These are phyloP conservation scores for Menura novaehollandiae DNA, from an alignment of 2,113 vertebrate species.

Conservation along the genomic window DNA sequence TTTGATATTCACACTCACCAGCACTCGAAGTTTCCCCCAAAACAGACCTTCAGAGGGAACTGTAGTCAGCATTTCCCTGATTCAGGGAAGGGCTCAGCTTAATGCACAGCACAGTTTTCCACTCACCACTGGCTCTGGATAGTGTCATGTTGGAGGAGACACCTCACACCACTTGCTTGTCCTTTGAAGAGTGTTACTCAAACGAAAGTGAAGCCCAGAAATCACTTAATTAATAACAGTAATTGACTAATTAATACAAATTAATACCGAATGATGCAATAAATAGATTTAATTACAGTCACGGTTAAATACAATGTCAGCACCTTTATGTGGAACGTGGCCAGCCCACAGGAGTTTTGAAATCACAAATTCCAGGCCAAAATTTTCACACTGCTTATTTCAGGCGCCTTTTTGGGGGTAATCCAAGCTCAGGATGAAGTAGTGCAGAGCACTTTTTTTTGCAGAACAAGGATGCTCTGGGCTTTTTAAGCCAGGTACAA, in stretches of 20 bases:
- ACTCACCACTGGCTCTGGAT: neutral
- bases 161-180: neutral
- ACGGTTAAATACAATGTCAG: neutral
- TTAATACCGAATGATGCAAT: neutral
- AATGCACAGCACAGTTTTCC: neutral
- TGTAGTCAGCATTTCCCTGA: neutral
- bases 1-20: neutral
- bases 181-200: neutral
- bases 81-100: neutral
- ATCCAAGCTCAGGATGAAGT: neutral
- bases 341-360: conserved; percentile 29
- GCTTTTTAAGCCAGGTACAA: neutral
- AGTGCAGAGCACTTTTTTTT: neutral
- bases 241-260: conserved; percentile 50
- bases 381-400: neutral
- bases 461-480: neutral
- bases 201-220: neutral
- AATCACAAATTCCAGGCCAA: neutral
- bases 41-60: neutral
- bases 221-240: conserved; percentile 22
- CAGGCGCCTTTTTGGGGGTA: neutral
- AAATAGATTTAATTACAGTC: conserved; percentile 27
- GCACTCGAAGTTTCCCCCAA: neutral
- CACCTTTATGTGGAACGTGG: conserved; percentile 9
- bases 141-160: neutral